These are phyloP conservation scores for Epinephelus malabaricus DNA, from an alignment of 2,797 vertebrate species.

Conservation along the genomic window DNA sequence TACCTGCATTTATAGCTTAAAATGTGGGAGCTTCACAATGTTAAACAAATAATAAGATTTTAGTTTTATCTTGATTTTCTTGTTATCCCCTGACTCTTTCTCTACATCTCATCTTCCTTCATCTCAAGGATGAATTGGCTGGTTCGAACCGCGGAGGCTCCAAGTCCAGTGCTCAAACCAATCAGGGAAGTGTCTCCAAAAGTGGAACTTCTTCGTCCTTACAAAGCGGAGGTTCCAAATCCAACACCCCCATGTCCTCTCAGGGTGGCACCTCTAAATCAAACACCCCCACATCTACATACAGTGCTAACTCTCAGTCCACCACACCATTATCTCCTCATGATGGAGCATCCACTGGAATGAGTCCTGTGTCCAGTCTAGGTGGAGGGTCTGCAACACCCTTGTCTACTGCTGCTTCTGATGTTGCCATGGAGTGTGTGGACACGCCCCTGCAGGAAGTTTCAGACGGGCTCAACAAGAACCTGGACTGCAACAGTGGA, in stretches of 20 bases:
- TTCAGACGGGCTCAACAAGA: constrained; percentile 83
- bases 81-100: background rate
- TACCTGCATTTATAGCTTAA: background rate
- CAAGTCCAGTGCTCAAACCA: constrained; percentile 71
- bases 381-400: constrained; percentile 39
- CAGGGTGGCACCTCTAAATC: constrained; percentile 52
- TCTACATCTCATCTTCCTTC: background rate
- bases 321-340: constrained; percentile 37
- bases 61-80: background rate
- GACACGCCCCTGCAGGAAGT: constrained; percentile 79
- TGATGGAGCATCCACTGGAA: constrained; percentile 43
- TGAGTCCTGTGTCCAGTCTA: constrained; percentile 58
- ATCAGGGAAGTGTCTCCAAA: constrained; percentile 57
- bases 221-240: constrained; percentile 52
- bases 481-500: constrained; percentile 80
- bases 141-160: constrained; percentile 83
- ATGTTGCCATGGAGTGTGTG: constrained; percentile 78
- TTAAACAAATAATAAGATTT: background rate
- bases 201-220: constrained; percentile 32
- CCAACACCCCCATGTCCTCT: constrained; percentile 41
- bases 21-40: background rate
- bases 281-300: constrained; percentile 31
- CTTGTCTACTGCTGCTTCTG: constrained; percentile 81
- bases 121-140: constrained; percentile 93
- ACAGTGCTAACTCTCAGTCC: constrained; percentile 34